Evolutionary conservation across 2,888 invertebrate genomes (phyloP).

Genomic region (Ptychoptera albimana): DNA sequence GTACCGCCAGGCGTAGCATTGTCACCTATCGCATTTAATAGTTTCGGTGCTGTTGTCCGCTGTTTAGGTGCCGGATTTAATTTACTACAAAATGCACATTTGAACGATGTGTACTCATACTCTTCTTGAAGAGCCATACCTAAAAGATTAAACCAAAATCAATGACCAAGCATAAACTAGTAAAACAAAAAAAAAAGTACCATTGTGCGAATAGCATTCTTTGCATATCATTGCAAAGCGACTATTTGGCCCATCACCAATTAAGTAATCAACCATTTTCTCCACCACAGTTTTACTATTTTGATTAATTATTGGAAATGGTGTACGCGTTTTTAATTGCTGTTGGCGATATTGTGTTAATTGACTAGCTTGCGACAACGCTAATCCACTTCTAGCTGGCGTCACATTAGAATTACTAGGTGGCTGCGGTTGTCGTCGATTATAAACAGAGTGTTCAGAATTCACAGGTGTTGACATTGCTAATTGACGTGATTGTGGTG

Average conservation of each 20-base stretch:
- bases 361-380: background rate
- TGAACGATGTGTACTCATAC: conserved; percentile 62
- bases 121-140: conserved; percentile 58
- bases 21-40: conserved; percentile 13
- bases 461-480: background rate
- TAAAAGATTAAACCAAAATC: conserved; percentile 17
- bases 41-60: conserved; percentile 57
- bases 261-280: conserved; percentile 80
- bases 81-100: conserved; percentile 79
- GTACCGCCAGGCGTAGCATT: background rate
- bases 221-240: conserved; percentile 90
- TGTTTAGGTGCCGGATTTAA: conserved; percentile 82
- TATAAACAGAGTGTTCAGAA: background rate
- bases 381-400: background rate
- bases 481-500: no score
- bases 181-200: conserved; percentile 30
- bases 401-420: conserved; percentile 12
- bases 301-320: conserved; percentile 31
- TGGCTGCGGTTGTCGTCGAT: conserved; percentile 8
- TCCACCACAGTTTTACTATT: conserved; percentile 65
- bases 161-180: no score
- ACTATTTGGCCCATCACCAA: conserved; percentile 90
- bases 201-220: conserved; percentile 85
- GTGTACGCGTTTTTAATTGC: conserved; percentile 16
- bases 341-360: background rate